Evolutionary conservation across 2,888 invertebrate species (phyloP), one percentile per base, ranked within the genome.

Genomic region (Mimas tiliae): DNA sequence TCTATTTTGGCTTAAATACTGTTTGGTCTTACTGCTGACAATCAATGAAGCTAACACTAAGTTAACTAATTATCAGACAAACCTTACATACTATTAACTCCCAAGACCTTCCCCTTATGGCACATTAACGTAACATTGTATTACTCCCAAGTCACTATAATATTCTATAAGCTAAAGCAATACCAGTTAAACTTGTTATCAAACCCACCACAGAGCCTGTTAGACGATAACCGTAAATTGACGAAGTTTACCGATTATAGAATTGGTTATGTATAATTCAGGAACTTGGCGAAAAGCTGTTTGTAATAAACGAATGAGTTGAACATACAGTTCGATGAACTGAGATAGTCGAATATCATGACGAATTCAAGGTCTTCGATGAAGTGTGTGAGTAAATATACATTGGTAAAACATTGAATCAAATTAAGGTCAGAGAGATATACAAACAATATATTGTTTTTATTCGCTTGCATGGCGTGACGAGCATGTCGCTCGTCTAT

Each of bases 181-280:
- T 12, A 16, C 12, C 16, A 21, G 58, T 21, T 19, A 19, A 58
- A 58, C 42, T 21, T 42, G 58, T 58, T 42, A 42, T 42, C 19
- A 16, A 55, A 38, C 12, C 27, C 6, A 16, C 42, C 42, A 14
- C 38, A 38, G 12, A 58, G 16, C 19, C 1, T 58, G 58, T 58
- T 42, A 42, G 38, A 38, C 6, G 19, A 42, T 58, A n/a, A 58
- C 38, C 58, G 19, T 19, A 58, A 58, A 58, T 42, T 58, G 58
- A 58, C 16, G 19, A 58, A 58, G 42, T 42, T 58, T 19, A 19
- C 19, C 42, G 19, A 12, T 58, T 58, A 58, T 11, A 9, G 21
- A 52, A 38, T 58, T 42, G 6, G 58, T 58, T 58, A 42, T 38
- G 38, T 12, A 55, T 38, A 55, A 55, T 38, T 58, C 38, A 38